Conservation (phyloP, 2,888 invertebrate genomes). For the Stratiomys singularior region DNA sequence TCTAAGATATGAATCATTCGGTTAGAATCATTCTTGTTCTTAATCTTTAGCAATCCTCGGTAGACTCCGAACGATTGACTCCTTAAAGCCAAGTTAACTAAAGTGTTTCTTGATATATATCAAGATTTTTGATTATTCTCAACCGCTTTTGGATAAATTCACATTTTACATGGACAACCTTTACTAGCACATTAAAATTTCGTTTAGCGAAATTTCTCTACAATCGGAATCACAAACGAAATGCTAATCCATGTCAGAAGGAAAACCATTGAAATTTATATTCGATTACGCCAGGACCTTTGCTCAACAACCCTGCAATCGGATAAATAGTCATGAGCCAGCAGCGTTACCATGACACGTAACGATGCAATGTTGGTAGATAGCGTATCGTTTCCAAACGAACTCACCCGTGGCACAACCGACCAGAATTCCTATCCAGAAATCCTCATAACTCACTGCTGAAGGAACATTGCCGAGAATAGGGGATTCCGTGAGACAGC, state of each 20-base stretch:
- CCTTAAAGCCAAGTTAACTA: too few relatives aligned
- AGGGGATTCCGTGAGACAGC: constrained; percentile 46
- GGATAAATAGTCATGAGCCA: not conserved
- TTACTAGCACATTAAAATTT: not conserved
- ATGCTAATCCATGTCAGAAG: not conserved
- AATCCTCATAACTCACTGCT: constrained; percentile 24
- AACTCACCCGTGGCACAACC: constrained; percentile 5
- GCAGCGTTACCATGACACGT: constrained; percentile 6
- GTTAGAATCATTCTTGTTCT: too few relatives aligned
- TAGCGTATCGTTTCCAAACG: not conserved
- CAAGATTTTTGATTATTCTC: too few relatives aligned
- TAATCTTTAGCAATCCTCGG: too few relatives aligned
- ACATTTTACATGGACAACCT: too few relatives aligned
- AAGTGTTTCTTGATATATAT: too few relatives aligned
- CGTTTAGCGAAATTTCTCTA: not conserved
- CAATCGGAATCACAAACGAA: not conserved
- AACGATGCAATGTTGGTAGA: not conserved
- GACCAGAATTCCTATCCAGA: constrained; percentile 27
- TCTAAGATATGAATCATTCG: too few relatives aligned
- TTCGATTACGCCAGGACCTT: not conserved
- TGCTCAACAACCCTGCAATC: constrained; percentile 10
- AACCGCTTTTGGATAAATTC: too few relatives aligned
- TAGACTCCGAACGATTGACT: too few relatives aligned
- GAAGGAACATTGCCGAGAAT: not conserved
- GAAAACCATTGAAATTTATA: not conserved